Evolutionary conservation across 2,113 vertebrate genomes (phyloP), one percentile per base, ranked within the genome.

Genomic region (Xerus inauris): DNA sequence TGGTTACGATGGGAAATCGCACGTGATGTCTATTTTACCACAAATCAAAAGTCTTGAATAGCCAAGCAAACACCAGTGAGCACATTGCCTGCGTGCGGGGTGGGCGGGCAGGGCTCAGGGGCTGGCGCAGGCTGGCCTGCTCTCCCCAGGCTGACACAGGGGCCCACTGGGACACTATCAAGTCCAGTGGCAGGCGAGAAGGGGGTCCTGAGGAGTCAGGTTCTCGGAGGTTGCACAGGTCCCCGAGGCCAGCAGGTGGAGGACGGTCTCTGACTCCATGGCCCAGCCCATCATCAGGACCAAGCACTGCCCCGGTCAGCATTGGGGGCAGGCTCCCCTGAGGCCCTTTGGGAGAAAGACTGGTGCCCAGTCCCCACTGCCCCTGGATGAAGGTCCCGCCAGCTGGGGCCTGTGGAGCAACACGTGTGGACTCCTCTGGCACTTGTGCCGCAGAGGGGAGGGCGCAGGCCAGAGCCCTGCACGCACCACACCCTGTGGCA

Each of bases 1-100:
- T n/a, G 47, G 47, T n/a, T 2, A 11, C 35, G 47, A 51, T 0
- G 2, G 47, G 8, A 14, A 6, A n/a, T 5, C 9, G 4, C 8
- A 12, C 11, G 3, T 3, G 35, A 6, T 0, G 22, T 57, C 32
- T 38, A 17, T 16, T 38, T 24, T 14, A 14, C 45, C 35, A 49
- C 22, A 6, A 28, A 6, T 24, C 20, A 32, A 14, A 32, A n/a
- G n/a, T 49, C 40, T 9, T 24, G n/a, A 30, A 65, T 5, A 40
- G 26, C n/a, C 84, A 54, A 11, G 38, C 76, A 54, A 24, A 54
- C 49, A 11, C 76, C 12, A 3, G 47, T 3, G 35, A 79, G 20
- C 28, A 3, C 19, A 24, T 6, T 1, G 17, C 47, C 28, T 14
- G 14, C 16, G 49, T 17, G 4, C 40, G 57, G 40, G 57, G 28